A percentile compares a stretch with the other conserved stretches of the same genome.
These are phyloP conservation scores for Galerucella nymphaeae DNA, from an alignment of 2,888 invertebrate genomes.

Conservation along the genomic window DNA sequence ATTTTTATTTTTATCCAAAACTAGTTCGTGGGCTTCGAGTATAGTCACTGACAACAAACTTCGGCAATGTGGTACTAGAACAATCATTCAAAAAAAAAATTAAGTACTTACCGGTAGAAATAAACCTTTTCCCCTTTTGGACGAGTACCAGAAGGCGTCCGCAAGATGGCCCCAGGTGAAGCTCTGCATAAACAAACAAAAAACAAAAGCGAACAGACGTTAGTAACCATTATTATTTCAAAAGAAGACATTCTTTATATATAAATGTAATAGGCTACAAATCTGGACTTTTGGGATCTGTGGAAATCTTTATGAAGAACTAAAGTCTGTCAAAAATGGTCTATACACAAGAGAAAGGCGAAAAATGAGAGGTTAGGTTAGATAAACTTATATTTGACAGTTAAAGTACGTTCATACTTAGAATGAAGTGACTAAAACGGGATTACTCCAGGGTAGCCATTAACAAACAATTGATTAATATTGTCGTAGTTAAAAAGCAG, in stretches of 20 bases:
- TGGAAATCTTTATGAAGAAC: no score
- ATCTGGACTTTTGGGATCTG: no score
- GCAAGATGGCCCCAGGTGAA: constrained; percentile 60
- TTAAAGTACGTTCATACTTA: no score
- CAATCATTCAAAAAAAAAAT: constrained; percentile 49
- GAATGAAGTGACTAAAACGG: no score
- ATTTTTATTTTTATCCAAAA: not conserved
- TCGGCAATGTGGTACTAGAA: constrained; percentile 62
- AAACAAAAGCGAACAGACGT: constrained; percentile 13
- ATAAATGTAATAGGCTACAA: not conserved
- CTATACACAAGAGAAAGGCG: no score
- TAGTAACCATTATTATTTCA: not conserved
- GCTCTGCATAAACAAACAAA: constrained; percentile 57
- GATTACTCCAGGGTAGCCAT: no score
- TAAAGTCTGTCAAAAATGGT: no score
- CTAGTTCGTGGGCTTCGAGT: constrained; percentile 55
- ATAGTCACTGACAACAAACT: constrained; percentile 53
- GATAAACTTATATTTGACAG: no score
- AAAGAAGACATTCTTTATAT: not conserved
- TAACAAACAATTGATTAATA: no score
- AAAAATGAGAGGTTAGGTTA: no score
- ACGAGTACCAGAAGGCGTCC: constrained; percentile 64
- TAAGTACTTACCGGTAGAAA: constrained; percentile 60
- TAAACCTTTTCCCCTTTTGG: constrained; percentile 64
- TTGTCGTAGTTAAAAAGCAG: no score